phyloP scores from a whole-genome alignment of 2,797 vertebrate genomes.

The Scolopax bukidnonensis region DNA sequence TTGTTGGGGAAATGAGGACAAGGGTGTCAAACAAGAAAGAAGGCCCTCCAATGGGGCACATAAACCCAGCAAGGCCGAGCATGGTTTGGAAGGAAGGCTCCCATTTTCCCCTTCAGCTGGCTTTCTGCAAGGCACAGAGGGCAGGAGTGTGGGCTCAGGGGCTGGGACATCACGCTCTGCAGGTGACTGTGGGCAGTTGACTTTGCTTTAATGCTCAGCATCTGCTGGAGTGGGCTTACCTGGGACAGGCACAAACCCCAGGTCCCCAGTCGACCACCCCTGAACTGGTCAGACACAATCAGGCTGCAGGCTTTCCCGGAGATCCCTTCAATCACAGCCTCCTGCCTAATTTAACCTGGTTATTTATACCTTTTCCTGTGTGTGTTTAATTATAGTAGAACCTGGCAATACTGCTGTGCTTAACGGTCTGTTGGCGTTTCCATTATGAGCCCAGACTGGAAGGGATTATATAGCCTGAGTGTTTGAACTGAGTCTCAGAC shows the following conservation, averaged over 20 bases:
- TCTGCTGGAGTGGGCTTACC: background rate
- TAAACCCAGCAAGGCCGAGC: background rate
- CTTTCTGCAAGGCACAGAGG: background rate
- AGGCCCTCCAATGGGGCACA: background rate
- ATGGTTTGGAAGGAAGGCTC: background rate
- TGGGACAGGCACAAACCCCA: background rate
- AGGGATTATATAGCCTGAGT: conserved; percentile 62
- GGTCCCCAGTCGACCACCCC: background rate
- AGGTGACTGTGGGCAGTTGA: background rate
- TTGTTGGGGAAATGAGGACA: background rate
- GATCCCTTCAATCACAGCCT: conserved; percentile 16
- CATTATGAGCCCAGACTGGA: conserved; percentile 61
- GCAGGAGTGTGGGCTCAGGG: background rate
- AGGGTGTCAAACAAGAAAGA: background rate
- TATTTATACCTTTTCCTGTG: conserved; percentile 64
- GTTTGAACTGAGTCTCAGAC: conserved; percentile 63
- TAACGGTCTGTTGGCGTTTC: conserved; percentile 64
- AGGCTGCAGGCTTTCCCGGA: background rate
- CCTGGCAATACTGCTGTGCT: conserved; percentile 54
- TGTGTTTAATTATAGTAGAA: conserved; percentile 61
- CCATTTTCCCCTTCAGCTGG: background rate
- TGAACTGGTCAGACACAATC: background rate
- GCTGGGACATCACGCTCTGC: background rate
- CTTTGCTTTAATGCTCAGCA: background rate
- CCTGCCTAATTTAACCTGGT: conserved; percentile 47